Evolutionary conservation across 2,797 vertebrate species (phyloP), one percentile per base, ranked within the genome.

Genomic region (Clarias platycephalus): DNA sequence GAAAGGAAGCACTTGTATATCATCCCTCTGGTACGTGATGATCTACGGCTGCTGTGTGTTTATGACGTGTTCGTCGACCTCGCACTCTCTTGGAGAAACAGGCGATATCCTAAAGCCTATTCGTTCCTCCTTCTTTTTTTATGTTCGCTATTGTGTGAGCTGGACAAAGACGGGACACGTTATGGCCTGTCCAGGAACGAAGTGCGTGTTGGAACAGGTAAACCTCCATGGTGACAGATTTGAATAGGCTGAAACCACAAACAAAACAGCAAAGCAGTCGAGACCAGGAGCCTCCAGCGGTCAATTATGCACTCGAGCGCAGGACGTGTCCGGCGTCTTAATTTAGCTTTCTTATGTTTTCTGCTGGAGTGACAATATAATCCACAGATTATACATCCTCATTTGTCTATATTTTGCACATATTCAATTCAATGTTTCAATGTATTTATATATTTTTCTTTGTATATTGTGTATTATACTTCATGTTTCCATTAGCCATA

Each of bases 161-260:
- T 26, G 16, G 44, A 57, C 83, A 49, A 49, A 64, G 83, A 72
- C 2, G 2, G 53, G 58, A 66, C 83, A 74, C 0, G 60, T 24
- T 5, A 24, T 15, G 12, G 37, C 13, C 66, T 68, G 64, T 40
- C 63, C 63, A 67, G 10, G 34, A 70, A 66, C 55, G 26, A 5
- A 28, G 18, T 31, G 22, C 3, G 37, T 57, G 28, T 34, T 24
- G 7, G 18, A 8, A 26, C 76, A 71, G 67, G 66, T 71, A 64
- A 68, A 64, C 58, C 9, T 74, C 58, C 83, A 81, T 44, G 28
- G 83, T 81, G 68, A 80, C 20, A 5, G 58, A 24, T 71, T 70
- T 49, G 63, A 57, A 68, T 58, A 44, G 31, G 60, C 44, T 22
- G 58, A 63, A 72, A 26, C 31, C 13, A n/a, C n/a, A 79, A 64